These are phyloP conservation scores for Megathymus violae DNA, from an alignment of 1,140 invertebrate genomes.

Conservation along the genomic window DNA sequence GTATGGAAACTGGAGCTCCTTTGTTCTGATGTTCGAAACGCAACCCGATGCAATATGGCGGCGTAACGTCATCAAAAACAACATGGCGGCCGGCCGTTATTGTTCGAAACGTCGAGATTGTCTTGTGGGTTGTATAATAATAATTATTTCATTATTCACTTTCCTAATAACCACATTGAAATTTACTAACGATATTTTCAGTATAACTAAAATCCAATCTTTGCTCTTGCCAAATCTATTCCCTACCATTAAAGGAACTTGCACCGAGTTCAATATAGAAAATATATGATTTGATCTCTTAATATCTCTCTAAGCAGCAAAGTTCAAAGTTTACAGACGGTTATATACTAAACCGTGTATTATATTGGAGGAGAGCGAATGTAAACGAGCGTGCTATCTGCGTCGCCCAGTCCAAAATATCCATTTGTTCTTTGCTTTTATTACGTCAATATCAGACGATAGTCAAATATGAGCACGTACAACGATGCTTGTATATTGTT, in stretches of 20 bases:
- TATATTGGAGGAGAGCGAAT: conserved; percentile 49
- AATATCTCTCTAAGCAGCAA: conserved; percentile 23
- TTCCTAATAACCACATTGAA: too few species aligned
- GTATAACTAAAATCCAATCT: background rate
- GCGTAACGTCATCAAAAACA: conserved; percentile 50
- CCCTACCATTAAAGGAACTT: conserved; percentile 2
- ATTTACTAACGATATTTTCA: too few species aligned
- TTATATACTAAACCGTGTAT: conserved; percentile 53
- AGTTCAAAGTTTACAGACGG: conserved; percentile 36
- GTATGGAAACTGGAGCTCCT: conserved; percentile 44
- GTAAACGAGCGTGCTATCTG: conserved; percentile 49
- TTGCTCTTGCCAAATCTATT: background rate
- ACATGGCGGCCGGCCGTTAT: conserved; percentile 51
- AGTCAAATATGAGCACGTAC: conserved; percentile 33
- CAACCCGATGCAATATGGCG: conserved; percentile 53
- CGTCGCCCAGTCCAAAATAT: conserved; percentile 50
- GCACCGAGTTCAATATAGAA: conserved; percentile 16
- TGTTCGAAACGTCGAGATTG: conserved; percentile 42
- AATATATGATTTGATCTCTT: conserved; percentile 19
- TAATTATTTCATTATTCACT: too few species aligned
- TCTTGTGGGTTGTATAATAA: too few species aligned
- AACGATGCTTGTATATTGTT: conserved; percentile 32
- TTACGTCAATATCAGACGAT: conserved; percentile 28
- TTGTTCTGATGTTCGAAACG: conserved; percentile 44
- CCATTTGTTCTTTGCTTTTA: conserved; percentile 41